A percentile compares a stretch with the other conserved stretches of the same genome.
Conservation (phyloP, 2,113 vertebrate genomes). For the Pholis gunnellus region DNA sequence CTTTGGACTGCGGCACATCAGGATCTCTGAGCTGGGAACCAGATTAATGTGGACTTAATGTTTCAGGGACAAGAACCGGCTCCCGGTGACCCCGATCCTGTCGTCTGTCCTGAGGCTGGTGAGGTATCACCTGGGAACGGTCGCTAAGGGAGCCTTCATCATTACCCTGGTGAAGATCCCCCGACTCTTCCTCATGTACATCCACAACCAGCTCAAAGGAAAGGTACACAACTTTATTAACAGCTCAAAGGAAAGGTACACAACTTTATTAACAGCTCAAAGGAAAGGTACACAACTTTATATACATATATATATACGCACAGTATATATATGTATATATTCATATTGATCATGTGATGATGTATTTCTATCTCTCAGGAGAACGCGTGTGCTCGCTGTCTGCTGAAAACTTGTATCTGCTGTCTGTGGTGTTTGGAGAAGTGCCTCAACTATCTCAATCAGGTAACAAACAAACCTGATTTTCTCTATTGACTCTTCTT, state of each 20-base stretch:
- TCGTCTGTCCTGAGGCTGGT: conserved; percentile 93
- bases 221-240: conserved; percentile 84
- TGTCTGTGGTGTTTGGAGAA: conserved; percentile 99
- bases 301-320: no score
- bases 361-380: conserved; percentile 82
- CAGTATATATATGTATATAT: no score
- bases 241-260: not conserved
- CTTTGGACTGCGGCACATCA: not conserved
- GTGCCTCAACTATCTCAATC: conserved; percentile 99
- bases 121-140: conserved; percentile 95
- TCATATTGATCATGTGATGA: not conserved
- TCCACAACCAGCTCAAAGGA: conserved; percentile 97
- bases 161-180: conserved; percentile 98
- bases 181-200: conserved; percentile 95
- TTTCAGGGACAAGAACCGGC: conserved; percentile 92
- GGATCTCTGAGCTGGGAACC: not conserved
- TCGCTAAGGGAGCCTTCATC: conserved; percentile 98
- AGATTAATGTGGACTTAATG: not conserved
- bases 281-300: conserved; percentile 4
- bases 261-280: not conserved
- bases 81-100: conserved; percentile 95
- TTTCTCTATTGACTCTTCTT: not conserved
- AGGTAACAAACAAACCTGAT: conserved; percentile 81
- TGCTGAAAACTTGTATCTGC: conserved; percentile 97
- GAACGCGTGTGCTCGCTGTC: conserved; percentile 94